These are phyloP conservation scores for Vesta saturnalis DNA, from an alignment of 2,888 invertebrate species.

Conservation along the genomic window DNA sequence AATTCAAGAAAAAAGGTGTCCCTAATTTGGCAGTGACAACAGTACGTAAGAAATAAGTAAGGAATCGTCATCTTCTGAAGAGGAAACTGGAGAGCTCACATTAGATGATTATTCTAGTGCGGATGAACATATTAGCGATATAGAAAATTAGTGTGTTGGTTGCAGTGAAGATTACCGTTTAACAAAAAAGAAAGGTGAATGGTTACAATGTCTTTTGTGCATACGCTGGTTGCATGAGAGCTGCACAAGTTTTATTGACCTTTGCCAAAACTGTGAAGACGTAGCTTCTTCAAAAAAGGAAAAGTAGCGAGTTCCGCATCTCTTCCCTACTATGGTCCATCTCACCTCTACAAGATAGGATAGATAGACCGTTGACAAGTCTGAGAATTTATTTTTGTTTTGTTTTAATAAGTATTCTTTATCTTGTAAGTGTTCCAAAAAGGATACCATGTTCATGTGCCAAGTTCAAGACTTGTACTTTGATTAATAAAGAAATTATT, in stretches of 20 bases:
- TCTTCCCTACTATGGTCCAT: neutral
- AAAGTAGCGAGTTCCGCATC: neutral
- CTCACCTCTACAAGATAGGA: neutral
- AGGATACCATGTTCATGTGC: too few species aligned
- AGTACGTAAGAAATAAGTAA: neutral
- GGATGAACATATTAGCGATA: neutral
- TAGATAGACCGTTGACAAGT: neutral
- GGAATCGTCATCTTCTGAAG: neutral
- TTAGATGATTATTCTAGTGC: slow-evolving; percentile 2
- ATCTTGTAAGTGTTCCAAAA: too few species aligned
- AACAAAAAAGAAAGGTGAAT: neutral
- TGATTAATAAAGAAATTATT: too few species aligned
- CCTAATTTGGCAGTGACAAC: neutral
- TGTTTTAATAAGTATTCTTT: too few species aligned
- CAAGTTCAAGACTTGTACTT: too few species aligned
- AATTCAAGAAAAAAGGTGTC: neutral
- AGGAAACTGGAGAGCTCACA: neutral
- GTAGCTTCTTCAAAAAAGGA: too few species aligned
- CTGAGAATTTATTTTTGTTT: too few species aligned
- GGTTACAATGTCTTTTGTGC: neutral
- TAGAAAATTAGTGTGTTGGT: slow-evolving; percentile 11
- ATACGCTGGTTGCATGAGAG: neutral
- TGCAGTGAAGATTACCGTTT: neutral
- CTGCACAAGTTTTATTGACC: neutral
- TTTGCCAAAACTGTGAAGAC: neutral